These are phyloP conservation scores for Scartelaos histophorus DNA, from an alignment of 2,113 vertebrate species.

Conservation along the genomic window DNA sequence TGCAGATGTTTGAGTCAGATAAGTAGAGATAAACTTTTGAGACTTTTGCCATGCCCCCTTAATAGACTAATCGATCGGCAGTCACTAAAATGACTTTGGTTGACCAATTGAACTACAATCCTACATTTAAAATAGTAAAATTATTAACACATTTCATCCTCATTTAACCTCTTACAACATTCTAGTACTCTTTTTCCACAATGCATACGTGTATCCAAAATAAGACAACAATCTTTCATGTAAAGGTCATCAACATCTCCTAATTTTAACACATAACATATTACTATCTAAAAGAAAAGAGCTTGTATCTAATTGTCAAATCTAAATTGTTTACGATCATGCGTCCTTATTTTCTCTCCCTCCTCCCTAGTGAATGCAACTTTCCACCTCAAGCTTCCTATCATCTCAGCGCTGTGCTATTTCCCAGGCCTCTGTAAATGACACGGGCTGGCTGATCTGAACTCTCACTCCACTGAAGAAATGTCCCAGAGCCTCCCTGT, in stretches of 20 bases:
- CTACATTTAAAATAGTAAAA: no score
- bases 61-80: no score
- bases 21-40: no score
- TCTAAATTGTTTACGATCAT: slow-evolving; percentile 23
- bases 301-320: slow-evolving; percentile 25
- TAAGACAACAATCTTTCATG: neutral
- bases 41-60: no score
- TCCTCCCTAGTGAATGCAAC: slow-evolving; percentile 38
- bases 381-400: slow-evolving; percentile 55
- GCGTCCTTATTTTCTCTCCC: slow-evolving; percentile 23
- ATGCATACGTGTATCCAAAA: neutral
- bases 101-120: no score
- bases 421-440: slow-evolving; percentile 76
- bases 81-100: no score
- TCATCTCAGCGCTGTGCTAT: slow-evolving; percentile 72
- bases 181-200: neutral
- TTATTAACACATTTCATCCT: neutral
- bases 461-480: slow-evolving; percentile 75
- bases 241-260: neutral
- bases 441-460: slow-evolving; percentile 70
- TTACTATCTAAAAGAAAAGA: neutral
- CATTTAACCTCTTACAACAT: neutral
- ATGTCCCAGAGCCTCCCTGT: slow-evolving; percentile 63
- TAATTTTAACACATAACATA: neutral
- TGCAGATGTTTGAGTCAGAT: no score